Evolutionary conservation across 2,797 vertebrate genomes (phyloP).

Genomic region (Microctenopoma steveboyesi): DNA sequence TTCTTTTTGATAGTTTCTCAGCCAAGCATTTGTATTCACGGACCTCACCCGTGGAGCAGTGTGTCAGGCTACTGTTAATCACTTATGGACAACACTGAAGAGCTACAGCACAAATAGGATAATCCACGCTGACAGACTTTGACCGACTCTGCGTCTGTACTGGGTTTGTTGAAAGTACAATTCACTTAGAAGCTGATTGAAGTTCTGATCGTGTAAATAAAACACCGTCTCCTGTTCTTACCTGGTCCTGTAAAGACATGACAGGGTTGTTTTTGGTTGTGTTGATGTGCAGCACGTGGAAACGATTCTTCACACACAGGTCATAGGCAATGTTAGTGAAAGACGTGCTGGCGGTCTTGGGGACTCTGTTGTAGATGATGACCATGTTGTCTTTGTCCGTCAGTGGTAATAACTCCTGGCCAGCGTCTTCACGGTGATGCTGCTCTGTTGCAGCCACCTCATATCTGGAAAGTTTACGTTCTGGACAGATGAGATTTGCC

Average conservation of each 20-base stretch:
- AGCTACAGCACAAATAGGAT: too few relatives aligned
- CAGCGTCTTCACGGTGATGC: slow-evolving; percentile 85
- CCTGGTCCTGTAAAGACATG: slow-evolving; percentile 97
- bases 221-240: slow-evolving; percentile 55
- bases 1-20: too few relatives aligned
- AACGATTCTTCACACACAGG: slow-evolving; percentile 92
- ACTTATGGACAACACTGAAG: too few relatives aligned
- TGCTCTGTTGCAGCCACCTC: slow-evolving; percentile 93
- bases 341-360: slow-evolving; percentile 97
- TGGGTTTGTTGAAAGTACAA: too few relatives aligned
- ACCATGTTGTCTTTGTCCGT: slow-evolving; percentile 88
- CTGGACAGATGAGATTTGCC: slow-evolving; percentile 20
- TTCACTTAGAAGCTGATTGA: too few relatives aligned
- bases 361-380: slow-evolving; percentile 96
- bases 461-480: slow-evolving; percentile 86
- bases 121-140: too few relatives aligned
- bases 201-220: not conserved
- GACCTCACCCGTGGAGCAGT: too few relatives aligned
- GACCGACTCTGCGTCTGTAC: too few relatives aligned
- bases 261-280: slow-evolving; percentile 98
- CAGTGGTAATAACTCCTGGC: slow-evolving; percentile 46
- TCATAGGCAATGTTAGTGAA: slow-evolving; percentile 98
- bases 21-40: too few relatives aligned
- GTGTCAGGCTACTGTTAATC: too few relatives aligned
- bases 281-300: slow-evolving; percentile 97